Percentiles rank a stretch among this genome's conserved stretches.
phyloP scores from a whole-genome alignment of 2,113 vertebrate species.

The Cairina moschata region DNA sequence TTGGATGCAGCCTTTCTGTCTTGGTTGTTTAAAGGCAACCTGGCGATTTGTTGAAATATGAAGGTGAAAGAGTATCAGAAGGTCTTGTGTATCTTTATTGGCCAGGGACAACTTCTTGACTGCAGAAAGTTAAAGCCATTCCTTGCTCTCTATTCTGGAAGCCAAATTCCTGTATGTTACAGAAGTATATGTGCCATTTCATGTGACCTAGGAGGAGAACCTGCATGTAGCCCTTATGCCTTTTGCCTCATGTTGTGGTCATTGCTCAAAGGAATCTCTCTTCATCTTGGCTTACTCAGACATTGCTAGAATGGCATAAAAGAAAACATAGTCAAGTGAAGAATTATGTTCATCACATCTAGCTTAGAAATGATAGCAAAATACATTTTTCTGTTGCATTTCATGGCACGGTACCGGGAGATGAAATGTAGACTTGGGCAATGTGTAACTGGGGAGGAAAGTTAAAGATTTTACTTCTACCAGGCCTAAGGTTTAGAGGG shows the following conservation, averaged over 20 bases:
- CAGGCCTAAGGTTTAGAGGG: not conserved
- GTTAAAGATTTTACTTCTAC: not conserved
- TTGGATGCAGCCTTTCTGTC: not conserved
- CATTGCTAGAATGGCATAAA: not conserved
- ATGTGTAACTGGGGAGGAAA: not conserved
- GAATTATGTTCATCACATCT: not conserved
- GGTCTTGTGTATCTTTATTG: not conserved
- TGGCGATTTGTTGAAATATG: not conserved
- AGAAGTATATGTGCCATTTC: not conserved
- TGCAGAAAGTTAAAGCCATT: not conserved
- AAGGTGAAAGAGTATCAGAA: not conserved
- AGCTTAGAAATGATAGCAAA: not conserved
- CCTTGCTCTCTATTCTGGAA: not conserved
- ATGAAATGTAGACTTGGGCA: not conserved
- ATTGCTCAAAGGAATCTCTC: not conserved
- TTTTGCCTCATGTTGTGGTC: not conserved
- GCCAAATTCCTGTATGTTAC: not conserved
- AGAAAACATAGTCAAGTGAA: not conserved
- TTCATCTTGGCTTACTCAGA: not conserved
- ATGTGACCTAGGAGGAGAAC: not conserved
- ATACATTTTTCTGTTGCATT: not conserved
- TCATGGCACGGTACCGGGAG: not conserved
- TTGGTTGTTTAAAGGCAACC: fast-evolving
- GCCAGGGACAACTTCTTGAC: not conserved
- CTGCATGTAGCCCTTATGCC: fast-evolving